phyloP scores from a whole-genome alignment of 2,113 vertebrate species.

The Coptodon rendalli region DNA sequence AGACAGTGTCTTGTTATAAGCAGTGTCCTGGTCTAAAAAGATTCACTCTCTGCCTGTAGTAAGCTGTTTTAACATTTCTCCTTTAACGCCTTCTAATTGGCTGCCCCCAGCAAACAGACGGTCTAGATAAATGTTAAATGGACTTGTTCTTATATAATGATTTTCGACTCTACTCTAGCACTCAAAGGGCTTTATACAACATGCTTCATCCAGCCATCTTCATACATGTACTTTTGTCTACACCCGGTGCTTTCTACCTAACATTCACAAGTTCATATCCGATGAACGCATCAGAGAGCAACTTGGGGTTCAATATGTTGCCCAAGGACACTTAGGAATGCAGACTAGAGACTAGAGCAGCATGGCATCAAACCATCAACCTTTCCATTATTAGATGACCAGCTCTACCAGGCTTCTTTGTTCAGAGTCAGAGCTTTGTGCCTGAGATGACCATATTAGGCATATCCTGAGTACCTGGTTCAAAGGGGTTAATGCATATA shows the following conservation, averaged over 20 bases:
- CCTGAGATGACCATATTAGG: not conserved
- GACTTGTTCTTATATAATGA: not conserved
- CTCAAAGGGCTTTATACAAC: not conserved
- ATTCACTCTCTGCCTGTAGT: not conserved
- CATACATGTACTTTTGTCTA: not conserved
- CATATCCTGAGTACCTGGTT: not conserved
- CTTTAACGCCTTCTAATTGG: not conserved
- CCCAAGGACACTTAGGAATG: not conserved
- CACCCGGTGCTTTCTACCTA: not conserved
- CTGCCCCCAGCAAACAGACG: not conserved
- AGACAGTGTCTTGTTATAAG: not conserved
- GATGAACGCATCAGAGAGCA: rapidly evolving
- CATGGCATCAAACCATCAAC: not conserved
- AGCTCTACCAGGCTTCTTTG: not conserved
- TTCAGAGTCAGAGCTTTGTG: not conserved
- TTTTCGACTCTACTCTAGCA: not conserved
- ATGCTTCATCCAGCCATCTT: not conserved
- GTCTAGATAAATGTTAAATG: not conserved
- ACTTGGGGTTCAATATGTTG: not conserved
- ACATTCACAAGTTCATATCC: not conserved
- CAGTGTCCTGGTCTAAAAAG: not conserved
- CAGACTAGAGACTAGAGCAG: not conserved
- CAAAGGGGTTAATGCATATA: not conserved
- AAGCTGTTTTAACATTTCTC: not conserved
- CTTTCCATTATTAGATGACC: not conserved